Base-by-base conservation (phyloP, 1,140 invertebrate species). In the Pseudomyrmex concolor region DNA sequence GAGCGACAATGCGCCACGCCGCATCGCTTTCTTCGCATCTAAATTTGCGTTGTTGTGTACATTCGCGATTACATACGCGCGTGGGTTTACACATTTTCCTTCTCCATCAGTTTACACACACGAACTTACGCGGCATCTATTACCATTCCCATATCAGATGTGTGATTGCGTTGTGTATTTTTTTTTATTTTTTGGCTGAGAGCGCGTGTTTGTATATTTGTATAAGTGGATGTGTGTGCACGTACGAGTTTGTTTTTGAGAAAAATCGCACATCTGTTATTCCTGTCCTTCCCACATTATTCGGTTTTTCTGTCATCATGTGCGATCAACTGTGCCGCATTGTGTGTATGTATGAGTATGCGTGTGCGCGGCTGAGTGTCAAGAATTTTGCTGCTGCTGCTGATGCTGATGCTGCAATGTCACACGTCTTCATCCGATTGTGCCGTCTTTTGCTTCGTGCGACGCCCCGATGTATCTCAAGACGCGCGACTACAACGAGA, bases 351-450 rank as follows among this genome's bases (percentile, higher is more conserved):
- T 84, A 80, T 19, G 73, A 68, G 86, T 59, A 34, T 63, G 64
- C 74, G 55, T 55, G 84, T 89, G 80, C 66, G 83, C 84, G 86
- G 73, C 74, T 73, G 74, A 25, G 80, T 83, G 4, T 87, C 67
- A 88, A 88, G 86, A 88, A 70, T 59, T 57, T 60, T 9, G 57
- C 57, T 19, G 62, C 25, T 57, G 51, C 25, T 57, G 50, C 48
- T 60, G 22, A 34, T 9, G 57, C 57, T 19, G 62, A 34, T 57
- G 51, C 25, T 57, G 50, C 48, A 54, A 17, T 34, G 5, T 34
- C 34, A 34, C 8, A 63, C 13, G 43, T 43, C 45, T 34, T 72
- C 60, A 17, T 12, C 19, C 55, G 57, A n/a, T 17, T 54, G 22
- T 22, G 66, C 17, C 45, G 55, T 22, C 48, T 71, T 73, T 45